Base-by-base conservation (phyloP, 92 coral and sea anemone genomes). In the Umimayanthus kanabou region DNA sequence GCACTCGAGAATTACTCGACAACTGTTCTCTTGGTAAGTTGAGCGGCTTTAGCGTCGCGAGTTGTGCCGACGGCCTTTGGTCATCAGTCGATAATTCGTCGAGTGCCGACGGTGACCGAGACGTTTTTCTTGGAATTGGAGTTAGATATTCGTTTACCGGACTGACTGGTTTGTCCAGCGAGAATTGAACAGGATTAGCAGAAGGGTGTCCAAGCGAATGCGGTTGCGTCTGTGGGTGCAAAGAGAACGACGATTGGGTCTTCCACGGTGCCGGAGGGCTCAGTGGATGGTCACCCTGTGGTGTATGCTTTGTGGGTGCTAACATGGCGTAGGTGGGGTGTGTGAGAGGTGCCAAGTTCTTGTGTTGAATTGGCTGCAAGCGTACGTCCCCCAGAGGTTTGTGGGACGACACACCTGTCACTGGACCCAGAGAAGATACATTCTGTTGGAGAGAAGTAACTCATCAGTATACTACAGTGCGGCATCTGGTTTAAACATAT, bases 371-470 rank as follows among this genome's bases (percentile, higher is more conserved):
- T 23, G 98, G 98, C 89, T 91, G 96, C 39, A 95, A 88, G 39
- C 98, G 98, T 43, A 95, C 90, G 26, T 95, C 98, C 64, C 94
- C 94, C n/a, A 80, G 77, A 50, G 98, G 91, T 71, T 95, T 95
- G 86, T 90, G 86, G 39, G 92, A 40, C 5, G 95, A 85, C 67
- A 88, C 74, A 64, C 91, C 77, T 26, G 91, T 80, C n/a, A 90
- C 85, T 2, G 93, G 93, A 0, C 92, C 92, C 65, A 93, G 82
- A 61, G 91, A 82, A 30, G 93, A 82, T n/a, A 92, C 89, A 39
- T 87, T 91, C 97, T 94, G 89, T 73, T 67, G 79, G 74, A n/a
- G 47, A 39, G 20, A 65, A 25, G 22, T 26, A 76, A 1, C 53
- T 29, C 20, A 67, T 57, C 15, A 80, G 71, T 50, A 53, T 23